Conservation (phyloP, 2,113 vertebrate species). For the Tringa solitaria region DNA sequence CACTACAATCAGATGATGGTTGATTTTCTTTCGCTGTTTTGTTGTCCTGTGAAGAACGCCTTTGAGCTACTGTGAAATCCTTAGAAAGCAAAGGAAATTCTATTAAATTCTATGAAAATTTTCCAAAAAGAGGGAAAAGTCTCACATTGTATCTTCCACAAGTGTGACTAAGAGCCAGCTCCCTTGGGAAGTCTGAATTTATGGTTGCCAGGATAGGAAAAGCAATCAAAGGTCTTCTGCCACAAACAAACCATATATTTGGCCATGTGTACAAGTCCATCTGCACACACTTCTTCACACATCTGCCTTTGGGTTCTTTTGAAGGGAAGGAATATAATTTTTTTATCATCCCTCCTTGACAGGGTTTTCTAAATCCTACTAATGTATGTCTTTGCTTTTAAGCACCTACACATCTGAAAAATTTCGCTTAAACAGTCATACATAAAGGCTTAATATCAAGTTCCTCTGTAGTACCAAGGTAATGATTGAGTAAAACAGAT, state of each 20-base stretch:
- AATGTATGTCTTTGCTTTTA: neutral
- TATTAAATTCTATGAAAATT: neutral
- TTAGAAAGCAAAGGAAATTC: neutral
- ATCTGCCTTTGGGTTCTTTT: neutral
- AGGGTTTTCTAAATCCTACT: neutral
- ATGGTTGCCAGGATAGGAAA: neutral
- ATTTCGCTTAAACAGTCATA: neutral
- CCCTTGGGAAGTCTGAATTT: neutral
- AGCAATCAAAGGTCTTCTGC: neutral
- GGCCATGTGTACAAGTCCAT: neutral
- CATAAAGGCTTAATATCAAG: neutral
- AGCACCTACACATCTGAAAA: neutral
- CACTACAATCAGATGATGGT: neutral
- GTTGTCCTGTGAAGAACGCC: neutral
- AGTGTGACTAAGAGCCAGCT: neutral
- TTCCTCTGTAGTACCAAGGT: neutral
- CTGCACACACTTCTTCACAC: neutral
- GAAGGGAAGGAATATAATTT: neutral
- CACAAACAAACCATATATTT: neutral
- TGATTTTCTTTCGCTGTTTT: neutral
- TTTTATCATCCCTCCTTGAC: neutral
- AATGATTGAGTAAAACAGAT: neutral
- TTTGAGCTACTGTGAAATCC: neutral
- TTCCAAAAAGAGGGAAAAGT: neutral
- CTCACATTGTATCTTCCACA: neutral